Evolutionary conservation across 2,888 invertebrate species (phyloP).

Genomic region (Patella depressa): DNA sequence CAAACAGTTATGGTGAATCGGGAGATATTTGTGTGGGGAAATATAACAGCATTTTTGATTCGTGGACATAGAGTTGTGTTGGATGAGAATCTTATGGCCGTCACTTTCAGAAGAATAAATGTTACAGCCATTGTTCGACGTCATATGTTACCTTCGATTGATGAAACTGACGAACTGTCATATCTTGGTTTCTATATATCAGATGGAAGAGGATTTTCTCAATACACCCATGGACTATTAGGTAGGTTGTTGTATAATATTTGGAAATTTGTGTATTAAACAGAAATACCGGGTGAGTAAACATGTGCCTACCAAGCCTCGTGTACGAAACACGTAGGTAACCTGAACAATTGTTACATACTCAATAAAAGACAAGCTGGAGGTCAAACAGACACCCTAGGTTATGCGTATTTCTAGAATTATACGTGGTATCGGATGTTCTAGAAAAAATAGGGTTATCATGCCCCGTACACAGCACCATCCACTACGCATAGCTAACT

Average conservation of each 20-base stretch:
- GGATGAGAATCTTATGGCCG: conserved; percentile 29
- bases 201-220: conserved; percentile 36
- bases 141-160: conserved; percentile 11
- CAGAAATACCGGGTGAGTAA: too few relatives aligned
- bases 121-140: conserved; percentile 34
- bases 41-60: conserved; percentile 22
- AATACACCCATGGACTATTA: conserved; percentile 35
- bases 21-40: conserved; percentile 29
- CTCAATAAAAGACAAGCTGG: too few relatives aligned
- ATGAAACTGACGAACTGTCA: conserved; percentile 18
- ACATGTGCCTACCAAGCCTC: too few relatives aligned
- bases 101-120: conserved; percentile 35
- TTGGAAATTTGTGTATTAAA: too few relatives aligned
- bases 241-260: conserved; percentile 23
- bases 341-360: too few relatives aligned
- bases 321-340: too few relatives aligned
- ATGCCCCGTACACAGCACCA: too few relatives aligned
- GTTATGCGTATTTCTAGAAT: too few relatives aligned
- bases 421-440: too few relatives aligned
- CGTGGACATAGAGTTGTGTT: conserved; percentile 35
- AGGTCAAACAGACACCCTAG: too few relatives aligned
- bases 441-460: too few relatives aligned
- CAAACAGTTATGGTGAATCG: conserved; percentile 34
- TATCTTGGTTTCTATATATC: conserved; percentile 40
- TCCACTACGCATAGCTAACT: too few relatives aligned